Base-by-base conservation (phyloP, 2,113 vertebrate species). In the Pterocles gutturalis region DNA sequence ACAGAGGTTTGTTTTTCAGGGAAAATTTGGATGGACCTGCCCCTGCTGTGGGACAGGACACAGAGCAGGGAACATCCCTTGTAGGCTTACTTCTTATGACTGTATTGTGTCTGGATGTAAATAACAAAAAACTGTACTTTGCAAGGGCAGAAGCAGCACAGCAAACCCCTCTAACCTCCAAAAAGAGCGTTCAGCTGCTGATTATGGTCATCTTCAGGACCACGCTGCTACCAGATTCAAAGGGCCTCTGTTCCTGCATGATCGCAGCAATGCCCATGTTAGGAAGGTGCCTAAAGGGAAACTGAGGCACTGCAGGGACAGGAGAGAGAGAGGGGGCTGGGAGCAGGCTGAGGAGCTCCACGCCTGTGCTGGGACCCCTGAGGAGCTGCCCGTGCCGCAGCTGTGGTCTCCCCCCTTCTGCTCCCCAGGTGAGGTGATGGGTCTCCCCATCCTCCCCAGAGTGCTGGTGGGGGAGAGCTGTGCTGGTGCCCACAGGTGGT, bases 401-500 rank as follows among this genome's bases (percentile, higher is more conserved):
- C 4, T 72, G n/a, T 72, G 76, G 3, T 72, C 4, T 87, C 29
- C 26, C 19, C 7, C 17, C 4, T 8, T 3, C 29, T 1, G 0
- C 13, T 71, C 34, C 31, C 57, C 41, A 18, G 54, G 6, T 38
- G 58, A 77, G 49, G 8, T 45, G 62, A 79, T 34, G 34, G 15
- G 7, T 85, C 10, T 90, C 29, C 61, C 15, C 24, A 7, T 57
- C 16, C 26, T 93, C 20, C 45, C 11, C 1, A 2, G 22, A 13
- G 41, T 69, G 66, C 43, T 77, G 89, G 11, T 34, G 12, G 20
- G 48, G 36, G 34, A 46, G 2, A 49, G 2, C 34, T 55, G 54
- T 0, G 1, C 33, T 1, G 1, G 6, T 73, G 49, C 49, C 33
- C 8, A 1, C 0, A 16, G 19, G 31, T 34, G 34, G 3, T 61